Percentiles rank a stretch among this genome's conserved stretches.
Conservation (phyloP, 2,113 vertebrate species). For the Lasiurus cinereus region DNA sequence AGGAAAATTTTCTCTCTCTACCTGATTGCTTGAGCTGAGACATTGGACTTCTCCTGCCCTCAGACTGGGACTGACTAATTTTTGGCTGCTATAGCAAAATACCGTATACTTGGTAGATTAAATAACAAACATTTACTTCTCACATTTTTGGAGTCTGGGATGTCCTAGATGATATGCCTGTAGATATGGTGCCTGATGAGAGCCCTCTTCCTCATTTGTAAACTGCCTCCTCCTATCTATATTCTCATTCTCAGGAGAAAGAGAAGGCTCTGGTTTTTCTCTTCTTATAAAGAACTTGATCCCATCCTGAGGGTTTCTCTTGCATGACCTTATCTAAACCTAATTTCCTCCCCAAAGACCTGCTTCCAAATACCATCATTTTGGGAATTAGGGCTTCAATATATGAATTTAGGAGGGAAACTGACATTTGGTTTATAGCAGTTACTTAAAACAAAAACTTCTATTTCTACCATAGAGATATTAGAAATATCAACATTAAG, state of each 20-base stretch:
- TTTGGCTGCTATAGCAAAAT: neutral
- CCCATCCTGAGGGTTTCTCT: rapidly evolving
- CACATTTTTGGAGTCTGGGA: neutral
- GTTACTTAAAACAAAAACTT: neutral
- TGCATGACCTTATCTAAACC: neutral
- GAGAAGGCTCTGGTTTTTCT: neutral
- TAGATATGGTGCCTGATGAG: neutral
- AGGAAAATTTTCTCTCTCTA: neutral
- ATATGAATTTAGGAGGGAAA: neutral
- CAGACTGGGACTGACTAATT: neutral
- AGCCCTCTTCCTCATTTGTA: neutral
- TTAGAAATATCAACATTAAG: neutral
- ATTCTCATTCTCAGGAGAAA: neutral
- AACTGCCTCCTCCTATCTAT: neutral
- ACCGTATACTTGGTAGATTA: neutral
- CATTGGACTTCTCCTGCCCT: neutral
- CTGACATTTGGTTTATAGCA: neutral
- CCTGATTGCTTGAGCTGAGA: neutral
- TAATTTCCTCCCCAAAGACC: neutral
- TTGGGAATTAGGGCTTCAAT: neutral
- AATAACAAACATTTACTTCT: neutral
- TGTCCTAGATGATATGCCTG: neutral
- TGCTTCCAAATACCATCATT: neutral
- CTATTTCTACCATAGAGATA: neutral
- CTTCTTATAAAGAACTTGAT: neutral